A percentile compares a stretch with the other conserved stretches of the same genome.
phyloP scores from a whole-genome alignment of 2,888 invertebrate genomes.

The Aphodius sticticus region DNA sequence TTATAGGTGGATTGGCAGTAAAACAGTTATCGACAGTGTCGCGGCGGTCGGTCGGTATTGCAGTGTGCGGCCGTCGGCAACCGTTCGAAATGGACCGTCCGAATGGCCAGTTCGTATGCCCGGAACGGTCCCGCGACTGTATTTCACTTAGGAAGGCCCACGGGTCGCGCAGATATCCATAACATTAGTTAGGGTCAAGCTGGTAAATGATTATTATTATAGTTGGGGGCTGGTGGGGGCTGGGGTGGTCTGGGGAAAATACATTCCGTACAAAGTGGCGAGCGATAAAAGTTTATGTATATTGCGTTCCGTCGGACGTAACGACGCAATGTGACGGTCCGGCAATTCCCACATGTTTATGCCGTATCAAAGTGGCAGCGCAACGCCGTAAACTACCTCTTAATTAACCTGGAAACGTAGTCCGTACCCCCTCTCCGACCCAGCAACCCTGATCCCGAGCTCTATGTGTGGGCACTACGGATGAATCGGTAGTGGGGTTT shows the following conservation, averaged over 20 bases:
- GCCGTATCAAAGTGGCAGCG: conserved; percentile 51
- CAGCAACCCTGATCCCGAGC: conserved; percentile 10
- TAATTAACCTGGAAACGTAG: conserved; percentile 49
- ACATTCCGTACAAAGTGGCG: conserved; percentile 56
- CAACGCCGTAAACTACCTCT: conserved; percentile 51
- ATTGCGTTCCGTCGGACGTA: conserved; percentile 55
- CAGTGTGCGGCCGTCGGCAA: not conserved
- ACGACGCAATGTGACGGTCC: conserved; percentile 51
- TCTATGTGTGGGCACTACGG: conserved; percentile 15
- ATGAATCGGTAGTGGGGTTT: conserved; percentile 19
- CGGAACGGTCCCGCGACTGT: conserved; percentile 28
- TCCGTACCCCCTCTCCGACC: conserved; percentile 22
- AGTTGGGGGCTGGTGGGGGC: not conserved
- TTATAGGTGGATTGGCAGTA: not conserved
- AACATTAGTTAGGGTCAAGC: conserved; percentile 53
- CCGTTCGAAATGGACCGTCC: not conserved
- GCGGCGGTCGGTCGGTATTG: not conserved
- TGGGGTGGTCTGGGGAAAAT: conserved; percentile 48
- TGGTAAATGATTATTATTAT: conserved; percentile 55
- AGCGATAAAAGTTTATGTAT: conserved; percentile 59
- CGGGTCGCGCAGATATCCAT: conserved; percentile 42
- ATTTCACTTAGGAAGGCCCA: conserved; percentile 44
- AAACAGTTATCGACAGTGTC: conserved; percentile 4
- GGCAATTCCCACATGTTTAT: conserved; percentile 54
- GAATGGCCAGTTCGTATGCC: conserved; percentile 16